Base-by-base conservation (phyloP, 2,797 vertebrate genomes). In the Amazonetta brasiliensis region DNA sequence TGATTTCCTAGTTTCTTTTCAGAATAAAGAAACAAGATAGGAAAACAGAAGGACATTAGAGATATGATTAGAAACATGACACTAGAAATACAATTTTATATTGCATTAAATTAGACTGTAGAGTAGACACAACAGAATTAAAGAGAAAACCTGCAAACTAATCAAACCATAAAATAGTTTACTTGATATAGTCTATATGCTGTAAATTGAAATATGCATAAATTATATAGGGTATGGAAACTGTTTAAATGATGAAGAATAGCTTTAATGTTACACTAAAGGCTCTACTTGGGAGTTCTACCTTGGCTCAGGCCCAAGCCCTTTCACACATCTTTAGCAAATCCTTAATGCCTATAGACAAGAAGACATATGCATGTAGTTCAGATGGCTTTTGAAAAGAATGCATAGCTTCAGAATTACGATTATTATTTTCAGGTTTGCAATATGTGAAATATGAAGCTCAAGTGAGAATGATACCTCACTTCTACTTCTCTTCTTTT, bases 21-120 rank as follows among this genome's bases (percentile, higher is more conserved):
- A 93, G 76, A 25, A 75, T 79, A 87, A 95, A 56, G 18, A 69
- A 94, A 92, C 50, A 20, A 55, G 22, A 93, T 43, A 80, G 12
- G 31, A 71, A 96, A 95, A 87, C 66, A 23, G 37, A 96, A 97
- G 82, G 25, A 67, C 21, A 22, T 69, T 33, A 62, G 26, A 37
- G 18, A 68, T 4, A 2, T 46, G 18, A 69, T 25, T 23, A 71
- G 58, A 67, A 35, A 41, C 19, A 52, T 48, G 28, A 63, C 11
- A 89, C 22, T 71, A 90, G 73, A 89, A 92, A 63, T 66, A 37
- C 9, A 4, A 43, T 6, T 31, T 73, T 82, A 59, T 59, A 85
- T 60, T 54, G 2, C 67, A 67, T 89, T 92, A 48, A 92, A 93
- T 31, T 41, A 73, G 37, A 18, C 7, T 78, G 37, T 80, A 90